These are phyloP conservation scores for Lamellibrachia columna DNA, from an alignment of 2,888 invertebrate species.

Conservation along the genomic window DNA sequence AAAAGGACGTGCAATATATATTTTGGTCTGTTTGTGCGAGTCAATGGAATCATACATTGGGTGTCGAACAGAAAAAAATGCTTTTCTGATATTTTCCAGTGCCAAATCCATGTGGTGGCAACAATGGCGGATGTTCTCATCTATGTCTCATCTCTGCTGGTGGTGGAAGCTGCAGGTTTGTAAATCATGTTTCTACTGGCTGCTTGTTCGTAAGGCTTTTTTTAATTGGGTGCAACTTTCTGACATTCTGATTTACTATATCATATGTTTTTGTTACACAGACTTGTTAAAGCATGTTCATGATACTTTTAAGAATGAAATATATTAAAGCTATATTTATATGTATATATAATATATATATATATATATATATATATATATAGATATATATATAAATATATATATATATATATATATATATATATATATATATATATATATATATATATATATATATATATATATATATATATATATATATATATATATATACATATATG, in stretches of 20 bases:
- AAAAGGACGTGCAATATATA: too few species aligned
- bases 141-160: conserved; percentile 81
- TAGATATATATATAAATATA: too few species aligned
- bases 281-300: too few species aligned
- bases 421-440: neutral
- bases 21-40: neutral
- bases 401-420: neutral
- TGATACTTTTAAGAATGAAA: too few species aligned
- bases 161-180: neutral
- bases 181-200: conserved; percentile 1
- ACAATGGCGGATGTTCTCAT: conserved; percentile 78
- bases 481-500: too few species aligned
- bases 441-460: neutral
- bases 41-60: neutral
- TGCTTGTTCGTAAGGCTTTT: neutral
- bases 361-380: too few species aligned
- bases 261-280: too few species aligned
- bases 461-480: neutral
- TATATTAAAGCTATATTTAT: too few species aligned
- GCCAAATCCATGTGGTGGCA: conserved; percentile 71
- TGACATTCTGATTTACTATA: too few species aligned
- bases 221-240: neutral
- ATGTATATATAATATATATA: too few species aligned
- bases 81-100: conserved; percentile 21
- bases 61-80: too few species aligned